A percentile compares a stretch with the other conserved stretches of the same genome.
phyloP scores from a whole-genome alignment of 1,140 invertebrate species.

The Heliconius congener region DNA sequence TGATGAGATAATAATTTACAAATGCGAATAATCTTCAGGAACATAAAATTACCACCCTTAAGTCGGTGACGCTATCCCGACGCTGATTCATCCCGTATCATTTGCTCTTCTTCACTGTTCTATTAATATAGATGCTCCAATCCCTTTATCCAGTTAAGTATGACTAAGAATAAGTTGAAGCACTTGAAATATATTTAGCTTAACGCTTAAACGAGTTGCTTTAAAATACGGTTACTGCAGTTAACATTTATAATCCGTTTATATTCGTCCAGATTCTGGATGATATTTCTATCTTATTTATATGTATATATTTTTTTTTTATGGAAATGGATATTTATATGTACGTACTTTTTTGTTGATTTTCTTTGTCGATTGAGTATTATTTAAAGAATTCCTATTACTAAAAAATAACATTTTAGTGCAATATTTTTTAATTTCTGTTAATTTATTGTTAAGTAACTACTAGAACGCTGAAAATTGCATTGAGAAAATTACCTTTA shows the following conservation, averaged over 20 bases:
- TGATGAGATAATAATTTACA: not conserved
- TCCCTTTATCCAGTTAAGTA: conserved; percentile 21
- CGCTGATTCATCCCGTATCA: not conserved
- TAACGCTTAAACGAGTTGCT: conserved; percentile 17
- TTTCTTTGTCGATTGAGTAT: not conserved
- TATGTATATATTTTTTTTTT: no score
- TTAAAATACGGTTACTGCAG: conserved; percentile 14
- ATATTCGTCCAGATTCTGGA: not conserved
- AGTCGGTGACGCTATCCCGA: not conserved
- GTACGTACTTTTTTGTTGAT: no score
- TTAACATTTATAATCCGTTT: conserved; percentile 9
- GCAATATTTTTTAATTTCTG: not conserved
- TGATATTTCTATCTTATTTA: no score
- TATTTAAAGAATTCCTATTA: not conserved
- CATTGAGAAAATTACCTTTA: no score
- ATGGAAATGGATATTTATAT: no score
- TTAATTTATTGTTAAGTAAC: not conserved
- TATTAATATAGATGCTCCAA: conserved; percentile 10
- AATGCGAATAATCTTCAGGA: not conserved
- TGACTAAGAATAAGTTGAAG: conserved; percentile 16
- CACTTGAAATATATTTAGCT: conserved; percentile 25
- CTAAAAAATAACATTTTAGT: no score
- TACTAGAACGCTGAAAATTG: no score
- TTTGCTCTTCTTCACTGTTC: not conserved
- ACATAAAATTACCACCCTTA: not conserved